These are phyloP conservation scores for Cheirogaleus medius DNA, from an alignment of 2,113 vertebrate species.

Conservation along the genomic window DNA sequence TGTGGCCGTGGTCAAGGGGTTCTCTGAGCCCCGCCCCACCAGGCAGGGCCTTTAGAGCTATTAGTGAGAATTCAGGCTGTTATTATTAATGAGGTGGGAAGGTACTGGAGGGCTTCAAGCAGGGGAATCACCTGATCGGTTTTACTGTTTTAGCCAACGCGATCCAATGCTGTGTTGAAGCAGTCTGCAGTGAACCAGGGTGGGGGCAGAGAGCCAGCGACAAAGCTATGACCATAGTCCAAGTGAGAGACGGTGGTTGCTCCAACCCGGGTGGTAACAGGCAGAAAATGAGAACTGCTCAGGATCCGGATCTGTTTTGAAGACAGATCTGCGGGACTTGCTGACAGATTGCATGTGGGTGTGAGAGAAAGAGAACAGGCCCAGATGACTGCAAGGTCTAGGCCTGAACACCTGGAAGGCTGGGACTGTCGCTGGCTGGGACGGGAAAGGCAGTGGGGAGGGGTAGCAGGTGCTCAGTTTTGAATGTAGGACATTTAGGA, in stretches of 20 bases:
- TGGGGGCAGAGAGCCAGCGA: too few species aligned
- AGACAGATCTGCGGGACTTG: background rate
- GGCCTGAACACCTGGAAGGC: too few species aligned
- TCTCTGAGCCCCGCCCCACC: fast-evolving
- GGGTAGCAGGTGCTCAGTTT: too few species aligned
- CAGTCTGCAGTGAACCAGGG: background rate
- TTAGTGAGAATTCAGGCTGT: background rate
- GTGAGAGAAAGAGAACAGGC: too few species aligned
- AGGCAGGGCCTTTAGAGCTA: fast-evolving
- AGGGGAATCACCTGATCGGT: background rate
- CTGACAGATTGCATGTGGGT: background rate
- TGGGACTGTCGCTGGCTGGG: fast-evolving
- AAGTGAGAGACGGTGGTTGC: background rate
- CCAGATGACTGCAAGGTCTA: background rate
- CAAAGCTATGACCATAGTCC: background rate
- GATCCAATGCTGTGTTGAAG: background rate
- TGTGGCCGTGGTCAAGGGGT: fast-evolving
- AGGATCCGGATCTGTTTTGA: background rate
- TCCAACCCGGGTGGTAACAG: background rate
- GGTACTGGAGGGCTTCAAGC: background rate
- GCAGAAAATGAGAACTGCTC: background rate
- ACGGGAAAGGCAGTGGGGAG: too few species aligned
- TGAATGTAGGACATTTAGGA: background rate
- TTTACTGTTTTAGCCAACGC: background rate
- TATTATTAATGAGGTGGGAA: background rate